Evolutionary conservation across 1,140 invertebrate species (phyloP).

Genomic region (Elysia chlorotica): DNA sequence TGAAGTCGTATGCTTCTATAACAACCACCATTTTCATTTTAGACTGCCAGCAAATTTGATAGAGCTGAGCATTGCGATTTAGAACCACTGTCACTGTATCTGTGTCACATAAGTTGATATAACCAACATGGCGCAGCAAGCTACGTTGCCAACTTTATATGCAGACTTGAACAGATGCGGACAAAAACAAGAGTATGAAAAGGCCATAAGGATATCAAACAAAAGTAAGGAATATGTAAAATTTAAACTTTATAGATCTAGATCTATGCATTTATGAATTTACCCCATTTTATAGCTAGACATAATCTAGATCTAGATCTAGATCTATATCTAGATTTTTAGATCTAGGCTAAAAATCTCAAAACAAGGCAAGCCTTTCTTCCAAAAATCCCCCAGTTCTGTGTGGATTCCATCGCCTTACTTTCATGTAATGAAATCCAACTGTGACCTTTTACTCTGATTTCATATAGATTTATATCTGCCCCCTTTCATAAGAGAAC

Average conservation of each 20-base stretch:
- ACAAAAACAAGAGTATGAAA: constrained; percentile 85
- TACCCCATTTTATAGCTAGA: too few species aligned
- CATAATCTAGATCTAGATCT: not conserved
- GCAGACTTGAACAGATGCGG: constrained; percentile 84
- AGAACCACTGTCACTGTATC: too few species aligned
- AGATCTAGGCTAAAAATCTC: not conserved
- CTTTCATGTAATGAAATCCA: too few species aligned
- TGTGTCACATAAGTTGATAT: not conserved
- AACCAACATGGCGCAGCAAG: constrained; percentile 41
- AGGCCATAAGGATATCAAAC: constrained; percentile 85
- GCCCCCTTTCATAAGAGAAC: not conserved
- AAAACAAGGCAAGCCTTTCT: not conserved
- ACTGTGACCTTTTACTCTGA: too few species aligned
- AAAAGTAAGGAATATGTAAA: constrained; percentile 72
- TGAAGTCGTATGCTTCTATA: not conserved
- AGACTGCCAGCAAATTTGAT: not conserved
- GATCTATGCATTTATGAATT: not conserved
- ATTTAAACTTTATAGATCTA: not conserved
- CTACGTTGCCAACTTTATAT: constrained; percentile 62
- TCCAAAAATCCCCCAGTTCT: too few species aligned
- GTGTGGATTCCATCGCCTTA: too few species aligned
- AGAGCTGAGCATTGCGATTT: not conserved
- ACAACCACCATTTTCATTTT: not conserved
- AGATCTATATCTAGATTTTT: not conserved
- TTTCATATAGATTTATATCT: not conserved